A percentile compares a stretch with the other conserved stretches of the same genome.
phyloP scores from a whole-genome alignment of 2,888 invertebrate species.

The Tuberolachnus salignus region DNA sequence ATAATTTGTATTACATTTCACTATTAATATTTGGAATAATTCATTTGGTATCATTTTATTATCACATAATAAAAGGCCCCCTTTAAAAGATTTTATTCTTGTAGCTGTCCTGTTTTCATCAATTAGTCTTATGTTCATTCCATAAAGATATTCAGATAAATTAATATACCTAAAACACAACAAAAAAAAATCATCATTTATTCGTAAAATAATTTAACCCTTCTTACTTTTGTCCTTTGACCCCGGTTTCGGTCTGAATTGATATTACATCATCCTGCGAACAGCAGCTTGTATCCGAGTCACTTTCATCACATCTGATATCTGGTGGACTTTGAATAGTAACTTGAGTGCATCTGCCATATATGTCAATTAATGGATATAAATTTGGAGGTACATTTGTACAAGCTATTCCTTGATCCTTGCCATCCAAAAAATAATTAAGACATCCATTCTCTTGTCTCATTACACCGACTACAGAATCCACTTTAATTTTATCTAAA shows the following conservation, averaged over 20 bases:
- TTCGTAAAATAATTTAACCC: neutral
- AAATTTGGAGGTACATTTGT: constrained; percentile 78
- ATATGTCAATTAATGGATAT: constrained; percentile 93
- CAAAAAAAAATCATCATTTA: too few species aligned
- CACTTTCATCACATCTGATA: constrained; percentile 43
- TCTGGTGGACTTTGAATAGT: constrained; percentile 59
- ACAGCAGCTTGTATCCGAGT: constrained; percentile 43
- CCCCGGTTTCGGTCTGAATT: constrained; percentile 38
- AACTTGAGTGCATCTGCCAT: constrained; percentile 93
- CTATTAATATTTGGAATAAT: constrained; percentile 75
- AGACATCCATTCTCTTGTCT: constrained; percentile 81
- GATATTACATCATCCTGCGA: constrained; percentile 43
- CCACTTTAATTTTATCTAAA: constrained; percentile 78
- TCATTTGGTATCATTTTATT: constrained; percentile 76
- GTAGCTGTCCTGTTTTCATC: constrained; percentile 73
- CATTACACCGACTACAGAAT: constrained; percentile 78
- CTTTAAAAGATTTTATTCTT: constrained; percentile 68
- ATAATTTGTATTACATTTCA: constrained; percentile 70
- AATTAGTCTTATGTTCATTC: constrained; percentile 73
- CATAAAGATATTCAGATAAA: constrained; percentile 62
- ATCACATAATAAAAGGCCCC: constrained; percentile 75
- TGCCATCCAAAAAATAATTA: constrained; percentile 85
- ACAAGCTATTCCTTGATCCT: constrained; percentile 86
- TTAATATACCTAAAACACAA: constrained; percentile 40
- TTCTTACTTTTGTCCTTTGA: constrained; percentile 40